Evolutionary conservation across 2,888 invertebrate species (phyloP), one percentile per base, ranked within the genome.

Genomic region (Hedychridium roseum): DNA sequence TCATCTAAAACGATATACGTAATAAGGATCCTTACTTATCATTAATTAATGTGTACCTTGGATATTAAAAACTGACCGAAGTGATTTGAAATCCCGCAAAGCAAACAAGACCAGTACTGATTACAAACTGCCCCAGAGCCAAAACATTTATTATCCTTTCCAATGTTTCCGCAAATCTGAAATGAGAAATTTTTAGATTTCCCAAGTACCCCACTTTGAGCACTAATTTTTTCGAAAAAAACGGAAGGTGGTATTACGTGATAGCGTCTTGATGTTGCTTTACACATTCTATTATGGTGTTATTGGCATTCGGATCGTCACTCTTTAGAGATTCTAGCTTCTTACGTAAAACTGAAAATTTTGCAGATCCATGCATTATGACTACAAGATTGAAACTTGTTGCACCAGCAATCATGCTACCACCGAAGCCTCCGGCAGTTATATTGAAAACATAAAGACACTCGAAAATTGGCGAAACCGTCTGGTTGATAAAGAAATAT

Each of bases 51-150:
- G 11, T 4, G 11, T 3, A 28, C 6, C 11, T n/a, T 4, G 11
- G 11, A 7, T 28, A n/a, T 7, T 12, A 7, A n/a, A 28, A 16
- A 63, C 67, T 17, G 50, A 76, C 76, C 64, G 66, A 52, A 1
- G 69, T 67, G 30, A 76, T 45, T 54, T 74, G 74, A 35, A 76
- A 73, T 50, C 75, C 76, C 12, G 68, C 70, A 43, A 68, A 73
- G 44, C 76, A 76, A 4, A 76, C 40, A 38, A 75, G 43, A 0
- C 65, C 71, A 3, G 67, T 74, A 43, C 76, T 74, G 38, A 70
- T 55, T 4, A 74, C 20, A 44, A 74, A 72, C 43, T 76, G 76
- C 4, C 64, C 70, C 18, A 76, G 59, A n/a, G 66, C 70, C 28
- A 76, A 43, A 4, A 71, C 27, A 39, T 68, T 74, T 41, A 76